Percentiles rank a stretch among this genome's conserved stretches.
Evolutionary conservation across 2,797 vertebrate genomes (phyloP).

Genomic region (Cossypha caffra): DNA sequence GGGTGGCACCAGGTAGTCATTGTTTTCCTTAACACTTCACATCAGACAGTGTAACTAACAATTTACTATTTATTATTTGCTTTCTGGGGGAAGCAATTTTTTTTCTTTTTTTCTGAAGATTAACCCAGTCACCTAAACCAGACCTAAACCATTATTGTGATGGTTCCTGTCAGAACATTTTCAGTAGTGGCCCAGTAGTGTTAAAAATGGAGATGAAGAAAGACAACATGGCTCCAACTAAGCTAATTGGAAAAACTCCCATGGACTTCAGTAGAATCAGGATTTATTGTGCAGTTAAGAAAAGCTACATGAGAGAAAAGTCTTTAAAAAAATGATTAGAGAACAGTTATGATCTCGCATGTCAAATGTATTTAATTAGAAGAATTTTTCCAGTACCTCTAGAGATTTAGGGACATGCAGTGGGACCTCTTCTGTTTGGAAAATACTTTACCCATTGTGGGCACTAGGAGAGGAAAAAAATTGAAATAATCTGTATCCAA

Average conservation of each 20-base stretch:
- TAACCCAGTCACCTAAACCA: background rate
- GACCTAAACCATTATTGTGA: background rate
- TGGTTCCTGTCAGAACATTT: background rate
- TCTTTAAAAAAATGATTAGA: background rate
- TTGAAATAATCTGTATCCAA: slow-evolving; percentile 56
- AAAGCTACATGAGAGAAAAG: background rate
- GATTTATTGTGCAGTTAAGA: slow-evolving; percentile 24
- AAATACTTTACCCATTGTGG: slow-evolving; percentile 66
- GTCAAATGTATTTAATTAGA: slow-evolving; percentile 48
- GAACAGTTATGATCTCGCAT: slow-evolving; percentile 11
- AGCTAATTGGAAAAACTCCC: slow-evolving; percentile 5
- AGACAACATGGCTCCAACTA: background rate
- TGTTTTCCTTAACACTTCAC: background rate
- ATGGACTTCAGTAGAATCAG: background rate
- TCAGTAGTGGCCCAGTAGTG: background rate
- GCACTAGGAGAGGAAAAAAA: slow-evolving; percentile 53
- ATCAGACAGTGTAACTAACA: background rate
- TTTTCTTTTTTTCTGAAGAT: background rate
- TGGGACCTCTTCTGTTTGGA: slow-evolving; percentile 49
- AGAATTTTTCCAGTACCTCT: slow-evolving; percentile 47
- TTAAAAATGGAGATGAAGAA: background rate
- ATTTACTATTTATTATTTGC: background rate
- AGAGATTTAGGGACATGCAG: slow-evolving; percentile 23
- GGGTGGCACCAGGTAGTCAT: background rate
- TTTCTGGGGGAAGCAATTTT: background rate